Evolutionary conservation across 1,140 invertebrate species (phyloP), one percentile per base, ranked within the genome.

Genomic region (Oreohelix idahoensis): DNA sequence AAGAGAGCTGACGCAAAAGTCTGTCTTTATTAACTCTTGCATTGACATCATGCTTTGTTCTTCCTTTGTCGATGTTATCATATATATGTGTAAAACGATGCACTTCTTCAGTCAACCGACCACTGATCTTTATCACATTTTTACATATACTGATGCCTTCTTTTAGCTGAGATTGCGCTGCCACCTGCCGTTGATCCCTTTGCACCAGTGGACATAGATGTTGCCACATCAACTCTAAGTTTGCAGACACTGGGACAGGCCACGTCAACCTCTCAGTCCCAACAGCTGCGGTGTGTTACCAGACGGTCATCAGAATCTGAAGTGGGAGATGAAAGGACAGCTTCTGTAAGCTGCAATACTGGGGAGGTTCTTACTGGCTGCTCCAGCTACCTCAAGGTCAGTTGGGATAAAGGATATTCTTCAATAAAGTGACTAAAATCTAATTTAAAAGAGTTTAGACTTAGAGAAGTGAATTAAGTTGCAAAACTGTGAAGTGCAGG

Each of bases 331-430:
- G 74, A 76, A 15, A 36, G 1, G 11, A 49, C 20, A 26, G 45
- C 26, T 2, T 20, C 36, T 29, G 49, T 53, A 1, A 36, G 53
- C 75, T 45, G 63, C n/a, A 45, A 69, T 42, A n/a, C 26, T 20
- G 79, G 36, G 2, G 79, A 80, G 11, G 38, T 73, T 13, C 39
- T 73, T 10, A 73, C 71, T 20, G 71, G 71, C 4, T 79, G 77
- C 53, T 39, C 77, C 20, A 79, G n/a, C 58, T 58, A 36, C 1
- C 36, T 38, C 23, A 66, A 35, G 35, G 77, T 81, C 39, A 15
- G 79, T 81, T 80, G 4, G 8, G 42, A 45, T 15, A 45, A 45
- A 8, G 42, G 5, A 45, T 45, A 45, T 45, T 8, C 42, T 45
- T 45, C 15, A 8, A 45, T 45, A n/a, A n/a, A n/a, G n/a, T n/a